A percentile compares a stretch with the other conserved stretches of the same genome.
phyloP scores from a whole-genome alignment of 2,888 invertebrate species.

The Hydriomena furcata region DNA sequence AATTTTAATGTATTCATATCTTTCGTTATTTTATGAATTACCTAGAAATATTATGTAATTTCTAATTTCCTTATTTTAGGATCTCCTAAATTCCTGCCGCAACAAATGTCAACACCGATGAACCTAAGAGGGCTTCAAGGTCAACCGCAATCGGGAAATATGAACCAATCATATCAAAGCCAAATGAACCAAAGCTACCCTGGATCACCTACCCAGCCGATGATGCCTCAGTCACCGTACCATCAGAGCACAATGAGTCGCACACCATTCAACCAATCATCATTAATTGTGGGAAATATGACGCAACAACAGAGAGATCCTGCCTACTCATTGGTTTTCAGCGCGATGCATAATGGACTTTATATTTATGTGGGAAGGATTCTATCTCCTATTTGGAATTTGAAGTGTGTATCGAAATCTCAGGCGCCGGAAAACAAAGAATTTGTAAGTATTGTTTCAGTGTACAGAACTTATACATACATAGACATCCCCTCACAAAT shows the following conservation, averaged over 20 bases:
- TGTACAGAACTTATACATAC: no score
- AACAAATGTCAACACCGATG: slow-evolving; percentile 80
- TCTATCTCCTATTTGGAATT: slow-evolving; percentile 94
- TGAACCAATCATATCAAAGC: slow-evolving; percentile 67
- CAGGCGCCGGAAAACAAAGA: slow-evolving; percentile 78
- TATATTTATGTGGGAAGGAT: slow-evolving; percentile 96
- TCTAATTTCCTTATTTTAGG: slow-evolving; percentile 44
- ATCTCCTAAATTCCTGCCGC: slow-evolving; percentile 76
- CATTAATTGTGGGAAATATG: slow-evolving; percentile 61
- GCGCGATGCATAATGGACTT: slow-evolving; percentile 95
- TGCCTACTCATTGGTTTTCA: slow-evolving; percentile 72
- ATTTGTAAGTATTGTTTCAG: slow-evolving; percentile 80
- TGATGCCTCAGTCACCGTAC: slow-evolving; percentile 63
- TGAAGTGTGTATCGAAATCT: slow-evolving; percentile 87
- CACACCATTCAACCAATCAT: slow-evolving; percentile 66
- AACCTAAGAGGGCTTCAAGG: slow-evolving; percentile 63
- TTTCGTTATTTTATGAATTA: background rate
- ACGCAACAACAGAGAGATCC: slow-evolving; percentile 67
- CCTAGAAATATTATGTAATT: no score
- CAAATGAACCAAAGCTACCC: slow-evolving; percentile 66
- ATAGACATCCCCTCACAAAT: no score
- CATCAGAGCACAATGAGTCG: slow-evolving; percentile 65
- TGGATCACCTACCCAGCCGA: slow-evolving; percentile 56
- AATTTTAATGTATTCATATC: background rate
- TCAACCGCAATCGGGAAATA: slow-evolving; percentile 56